Percentiles rank a stretch among this genome's conserved stretches.
Conservation (phyloP, 2,888 invertebrate species). For the Eurytoma californica region DNA sequence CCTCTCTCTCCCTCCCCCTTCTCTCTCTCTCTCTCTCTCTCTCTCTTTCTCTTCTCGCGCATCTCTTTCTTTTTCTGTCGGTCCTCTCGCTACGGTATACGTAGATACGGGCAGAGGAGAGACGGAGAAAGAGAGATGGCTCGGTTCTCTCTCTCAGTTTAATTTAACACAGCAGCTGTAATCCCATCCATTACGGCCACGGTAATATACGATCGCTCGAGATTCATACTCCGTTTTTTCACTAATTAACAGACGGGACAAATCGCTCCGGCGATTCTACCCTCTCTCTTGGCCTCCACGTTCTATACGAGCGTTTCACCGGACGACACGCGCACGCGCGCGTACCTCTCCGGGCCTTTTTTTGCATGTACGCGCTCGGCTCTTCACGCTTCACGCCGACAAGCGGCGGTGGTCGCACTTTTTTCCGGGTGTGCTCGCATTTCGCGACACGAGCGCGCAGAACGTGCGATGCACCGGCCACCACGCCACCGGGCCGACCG, state of each 20-base stretch:
- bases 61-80: neutral
- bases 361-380: conserved; percentile 3
- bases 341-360: neutral
- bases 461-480: neutral
- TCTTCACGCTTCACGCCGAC: conserved; percentile 42
- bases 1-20: conserved; percentile 27
- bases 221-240: conserved; percentile 76
- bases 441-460: neutral
- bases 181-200: conserved; percentile 74
- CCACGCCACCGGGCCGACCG: neutral
- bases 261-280: conserved; percentile 70
- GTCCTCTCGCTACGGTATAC: conserved; percentile 16
- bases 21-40: conserved; percentile 30
- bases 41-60: conserved; percentile 27
- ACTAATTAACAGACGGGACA: conserved; percentile 76
- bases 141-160: conserved; percentile 67
- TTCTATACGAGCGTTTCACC: neutral
- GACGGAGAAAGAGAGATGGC: conserved; percentile 37
- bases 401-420: conserved; percentile 8
- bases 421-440: conserved; percentile 2
- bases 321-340: conserved; percentile 21
- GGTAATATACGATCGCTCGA: conserved; percentile 76
- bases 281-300: conserved; percentile 8
- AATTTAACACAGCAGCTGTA: conserved; percentile 76
- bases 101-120: conserved; percentile 30